Conservation (phyloP, 2,113 vertebrate species). For the Neogobius melanostomus region DNA sequence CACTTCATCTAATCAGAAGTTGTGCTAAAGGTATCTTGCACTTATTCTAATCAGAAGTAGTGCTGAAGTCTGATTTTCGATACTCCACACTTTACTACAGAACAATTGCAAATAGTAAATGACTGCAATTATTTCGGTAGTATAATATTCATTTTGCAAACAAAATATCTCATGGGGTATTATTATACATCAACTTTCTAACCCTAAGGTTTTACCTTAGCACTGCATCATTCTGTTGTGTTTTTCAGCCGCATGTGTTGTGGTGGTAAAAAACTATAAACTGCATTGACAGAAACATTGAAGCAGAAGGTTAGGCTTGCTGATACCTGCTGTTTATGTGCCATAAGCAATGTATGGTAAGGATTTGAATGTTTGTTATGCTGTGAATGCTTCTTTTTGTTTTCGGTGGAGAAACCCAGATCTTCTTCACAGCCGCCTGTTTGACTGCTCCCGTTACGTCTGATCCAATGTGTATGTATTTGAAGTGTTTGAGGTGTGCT, state of each 20-base stretch:
- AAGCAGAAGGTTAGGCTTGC: not conserved
- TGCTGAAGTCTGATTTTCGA: too few relatives aligned
- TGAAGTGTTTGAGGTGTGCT: conserved; percentile 57
- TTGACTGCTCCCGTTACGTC: conserved; percentile 59
- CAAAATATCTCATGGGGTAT: too few relatives aligned
- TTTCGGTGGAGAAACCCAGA: conserved; percentile 35
- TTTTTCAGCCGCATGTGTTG: too few relatives aligned
- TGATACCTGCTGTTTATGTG: not conserved
- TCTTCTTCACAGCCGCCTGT: conserved; percentile 59
- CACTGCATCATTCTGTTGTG: not conserved
- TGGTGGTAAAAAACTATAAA: not conserved
- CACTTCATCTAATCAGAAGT: too few relatives aligned
- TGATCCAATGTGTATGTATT: conserved; percentile 56
- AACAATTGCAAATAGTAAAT: too few relatives aligned
- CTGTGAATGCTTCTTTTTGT: conserved; percentile 39
- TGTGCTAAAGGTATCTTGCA: too few relatives aligned
- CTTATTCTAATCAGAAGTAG: too few relatives aligned
- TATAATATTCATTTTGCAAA: too few relatives aligned
- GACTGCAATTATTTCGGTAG: too few relatives aligned
- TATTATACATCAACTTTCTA: too few relatives aligned
- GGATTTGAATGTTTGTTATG: conserved; percentile 42
- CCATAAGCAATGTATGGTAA: conserved; percentile 5
- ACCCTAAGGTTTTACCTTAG: too few relatives aligned
- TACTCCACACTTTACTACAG: too few relatives aligned
- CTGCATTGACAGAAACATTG: not conserved